Base-by-base conservation (phyloP, 2,113 vertebrate genomes). In the Dasyurus viverrinus region DNA sequence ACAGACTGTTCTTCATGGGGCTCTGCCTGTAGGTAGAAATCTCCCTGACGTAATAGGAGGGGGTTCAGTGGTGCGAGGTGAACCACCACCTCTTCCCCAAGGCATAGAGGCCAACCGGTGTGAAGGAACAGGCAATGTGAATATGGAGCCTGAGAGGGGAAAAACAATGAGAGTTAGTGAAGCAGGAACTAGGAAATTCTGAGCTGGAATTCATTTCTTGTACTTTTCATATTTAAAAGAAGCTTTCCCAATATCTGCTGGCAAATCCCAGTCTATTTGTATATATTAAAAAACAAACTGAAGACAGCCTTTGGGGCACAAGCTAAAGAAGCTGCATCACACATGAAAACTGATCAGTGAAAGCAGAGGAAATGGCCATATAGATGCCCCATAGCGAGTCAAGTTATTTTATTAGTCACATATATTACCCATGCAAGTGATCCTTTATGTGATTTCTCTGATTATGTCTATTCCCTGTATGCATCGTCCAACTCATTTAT, bases 61-160 rank as follows among this genome's bases (percentile, higher is more conserved):
- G 99, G 99, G 94, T 99, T 98, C 96, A 99, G 97, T 0, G 99
- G 99, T 0, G 99, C 98, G 0, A 99, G 98, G 95, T 99, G 99
- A 96, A 99, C 92, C 1, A 99, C 99, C 4, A 99, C 98, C 89
- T 98, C 99, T 92, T 99, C 98, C 0, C 97, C 98, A 84, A 99
- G 98, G 93, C 99, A 99, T 92, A 99, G 97, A 0, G 99, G 99
- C 99, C 99, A 99, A 97, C 99, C 99, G n/a, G 99, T 99, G 1
- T 99, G 99, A 94, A 99, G 97, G 97, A 99, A 99, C 89, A 99
- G 98, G 91, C 98, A 96, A 96, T 99, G 98, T 84, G 98, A 97
- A 96, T 99, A 99, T 91, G 98, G 98, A 90, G 98, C 99, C 99
- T 99, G 53, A 16, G 92, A 95, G 94, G 92, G 97, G 93, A 96